phyloP scores from a whole-genome alignment of 2,113 vertebrate genomes.

The Paedocypris sp. region DNA sequence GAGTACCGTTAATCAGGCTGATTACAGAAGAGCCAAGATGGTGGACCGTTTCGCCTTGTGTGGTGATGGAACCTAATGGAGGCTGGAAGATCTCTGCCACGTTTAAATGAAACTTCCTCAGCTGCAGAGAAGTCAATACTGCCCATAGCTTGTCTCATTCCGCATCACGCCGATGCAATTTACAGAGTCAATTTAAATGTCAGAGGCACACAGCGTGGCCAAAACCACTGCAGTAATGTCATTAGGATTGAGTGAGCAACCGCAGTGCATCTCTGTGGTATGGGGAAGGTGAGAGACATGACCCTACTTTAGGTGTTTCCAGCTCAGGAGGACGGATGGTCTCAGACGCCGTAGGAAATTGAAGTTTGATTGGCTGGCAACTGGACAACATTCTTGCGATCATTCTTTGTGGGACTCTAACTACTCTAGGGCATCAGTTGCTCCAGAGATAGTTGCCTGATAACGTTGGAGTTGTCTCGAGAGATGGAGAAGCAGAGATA shows the following conservation, averaged over 20 bases:
- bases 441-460: no score
- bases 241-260: constrained; percentile 18
- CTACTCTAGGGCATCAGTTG: no score
- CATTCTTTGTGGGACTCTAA: no score
- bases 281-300: background rate
- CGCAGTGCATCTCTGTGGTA: background rate
- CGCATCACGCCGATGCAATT: constrained; percentile 12
- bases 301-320: constrained; percentile 12
- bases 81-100: background rate
- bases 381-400: no score
- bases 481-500: no score
- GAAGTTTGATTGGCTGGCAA: no score
- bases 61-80: background rate
- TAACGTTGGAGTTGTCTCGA: no score
- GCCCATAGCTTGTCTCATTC: constrained; percentile 7
- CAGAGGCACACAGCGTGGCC: constrained; percentile 7
- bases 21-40: background rate
- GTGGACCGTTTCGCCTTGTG: background rate
- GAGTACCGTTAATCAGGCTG: background rate
- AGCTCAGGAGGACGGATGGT: no score
- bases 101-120: constrained; percentile 13
- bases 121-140: constrained; percentile 19
- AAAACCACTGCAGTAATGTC: constrained; percentile 10
- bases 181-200: constrained; percentile 14
- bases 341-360: no score